phyloP scores from a whole-genome alignment of 1,140 invertebrate species.

The Scaptomyza graminum region DNA sequence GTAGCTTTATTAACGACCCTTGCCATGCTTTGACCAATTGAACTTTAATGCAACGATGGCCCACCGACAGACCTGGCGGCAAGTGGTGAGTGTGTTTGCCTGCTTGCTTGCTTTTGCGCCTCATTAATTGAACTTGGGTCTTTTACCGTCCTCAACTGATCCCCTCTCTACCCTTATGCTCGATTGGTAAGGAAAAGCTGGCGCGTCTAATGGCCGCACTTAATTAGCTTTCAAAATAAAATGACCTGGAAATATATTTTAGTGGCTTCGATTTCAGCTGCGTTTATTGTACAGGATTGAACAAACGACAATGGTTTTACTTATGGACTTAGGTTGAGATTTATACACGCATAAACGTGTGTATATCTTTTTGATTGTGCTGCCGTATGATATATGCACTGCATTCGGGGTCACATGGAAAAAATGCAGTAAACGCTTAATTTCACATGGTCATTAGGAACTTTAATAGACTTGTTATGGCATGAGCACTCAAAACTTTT shows the following conservation, averaged over 20 bases:
- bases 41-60: conserved; percentile 64
- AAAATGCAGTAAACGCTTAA: conserved; percentile 31
- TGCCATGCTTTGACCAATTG: conserved; percentile 58
- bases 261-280: conserved; percentile 52
- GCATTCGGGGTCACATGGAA: neutral
- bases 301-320: conserved; percentile 54
- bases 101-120: conserved; percentile 40
- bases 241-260: conserved; percentile 55
- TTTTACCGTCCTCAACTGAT: neutral
- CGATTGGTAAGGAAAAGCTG: conserved; percentile 11
- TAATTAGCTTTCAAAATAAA: conserved; percentile 72
- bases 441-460: conserved; percentile 22
- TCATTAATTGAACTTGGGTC: conserved; percentile 56
- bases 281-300: conserved; percentile 25
- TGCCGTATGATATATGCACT: conserved; percentile 43
- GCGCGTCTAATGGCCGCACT: conserved; percentile 49
- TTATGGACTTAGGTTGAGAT: conserved; percentile 41
- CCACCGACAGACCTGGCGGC: conserved; percentile 8
- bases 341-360: conserved; percentile 32
- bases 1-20: conserved; percentile 52
- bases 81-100: neutral
- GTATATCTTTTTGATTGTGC: conserved; percentile 23
- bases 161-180: conserved; percentile 4
- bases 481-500: conserved; percentile 33
- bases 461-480: conserved; percentile 52